A percentile compares a stretch with the other conserved stretches of the same genome.
phyloP scores from a whole-genome alignment of 64 coral and sea anemone genomes.

The Dendronephthya gigantea region DNA sequence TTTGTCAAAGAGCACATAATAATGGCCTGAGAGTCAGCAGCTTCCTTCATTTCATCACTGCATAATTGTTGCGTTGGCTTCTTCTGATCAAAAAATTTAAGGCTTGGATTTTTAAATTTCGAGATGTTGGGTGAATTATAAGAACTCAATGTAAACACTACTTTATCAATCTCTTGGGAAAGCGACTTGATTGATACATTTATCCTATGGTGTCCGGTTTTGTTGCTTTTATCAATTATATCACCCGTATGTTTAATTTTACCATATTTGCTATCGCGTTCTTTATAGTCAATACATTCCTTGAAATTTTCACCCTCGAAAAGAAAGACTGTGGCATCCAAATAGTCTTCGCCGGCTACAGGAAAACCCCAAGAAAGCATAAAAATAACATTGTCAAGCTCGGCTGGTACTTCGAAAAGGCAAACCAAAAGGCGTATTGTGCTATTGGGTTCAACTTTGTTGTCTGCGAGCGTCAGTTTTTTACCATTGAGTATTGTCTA shows the following conservation, averaged over 20 bases:
- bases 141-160: constrained; percentile 88
- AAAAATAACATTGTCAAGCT: constrained; percentile 75
- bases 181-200: constrained; percentile 54
- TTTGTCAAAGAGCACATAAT: constrained; percentile 65
- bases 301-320: constrained; percentile 47
- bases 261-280: not conserved
- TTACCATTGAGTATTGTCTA: not conserved
- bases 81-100: constrained; percentile 60
- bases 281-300: constrained; percentile 39
- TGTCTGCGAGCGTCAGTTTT: constrained; percentile 29
- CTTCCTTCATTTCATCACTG: constrained; percentile 66
- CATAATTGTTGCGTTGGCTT: constrained; percentile 72
- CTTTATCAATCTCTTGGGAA: constrained; percentile 42
- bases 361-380: constrained; percentile 93
- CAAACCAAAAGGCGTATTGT: constrained; percentile 70
- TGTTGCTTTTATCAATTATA: constrained; percentile 41
- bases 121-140: constrained; percentile 87
- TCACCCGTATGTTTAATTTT: constrained; percentile 66
- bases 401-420: constrained; percentile 65
- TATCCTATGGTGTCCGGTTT: constrained; percentile 63
- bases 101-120: constrained; percentile 68
- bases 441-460: constrained; percentile 46
- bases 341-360: constrained; percentile 17
- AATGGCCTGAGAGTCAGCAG: constrained; percentile 71
- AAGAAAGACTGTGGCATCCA: constrained; percentile 82